Evolutionary conservation across 2,113 vertebrate genomes (phyloP), one percentile per base, ranked within the genome.

Genomic region (Stictonetta naevosa): DNA sequence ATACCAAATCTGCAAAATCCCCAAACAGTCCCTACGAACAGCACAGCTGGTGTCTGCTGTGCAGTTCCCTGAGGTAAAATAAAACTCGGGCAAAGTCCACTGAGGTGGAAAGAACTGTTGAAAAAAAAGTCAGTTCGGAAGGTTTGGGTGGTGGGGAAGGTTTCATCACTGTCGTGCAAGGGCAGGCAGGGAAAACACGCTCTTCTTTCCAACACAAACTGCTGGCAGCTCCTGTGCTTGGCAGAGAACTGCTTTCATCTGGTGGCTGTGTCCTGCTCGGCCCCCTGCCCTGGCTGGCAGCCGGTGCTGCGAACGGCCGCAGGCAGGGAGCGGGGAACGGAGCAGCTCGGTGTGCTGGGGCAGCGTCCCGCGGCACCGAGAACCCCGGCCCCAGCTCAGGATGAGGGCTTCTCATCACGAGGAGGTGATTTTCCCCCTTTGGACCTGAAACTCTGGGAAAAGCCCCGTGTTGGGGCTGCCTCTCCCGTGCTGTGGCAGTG

Each of bases 261-360:
- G 13, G 36, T 6, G 0, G 8, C 53, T 3, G 1, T 12, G 59
- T 31, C 31, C 60, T 0, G 5, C n/a, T 58, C 6, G 2, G 28
- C 67, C 42, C 13, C 31, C 50, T 42, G 29, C 31, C 22, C 17
- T 5, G 48, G 46, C 20, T 7, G 5, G 38, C 66, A 23, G 22
- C 48, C 6, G 11, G 22, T 50, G 48, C 21, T 50, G 22, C 2
- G 6, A 23, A 13, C 11, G 22, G 48, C 48, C 5, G 4, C 26
- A 11, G 56, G 55, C 73, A 5, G 34, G 15, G 26, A 33, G 76
- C 2, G 0, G 18, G 46, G 14, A 44, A 28, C 4, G 19, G 67
- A 2, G 31, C 20, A 1, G 9, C 4, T 3, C 48, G 6, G 22
- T 3, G 48, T 25, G 22, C 46, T 21, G 20, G 20, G 4, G 46